Conservation (phyloP, 1,140 invertebrate species). For the Anastrepha obliqua region DNA sequence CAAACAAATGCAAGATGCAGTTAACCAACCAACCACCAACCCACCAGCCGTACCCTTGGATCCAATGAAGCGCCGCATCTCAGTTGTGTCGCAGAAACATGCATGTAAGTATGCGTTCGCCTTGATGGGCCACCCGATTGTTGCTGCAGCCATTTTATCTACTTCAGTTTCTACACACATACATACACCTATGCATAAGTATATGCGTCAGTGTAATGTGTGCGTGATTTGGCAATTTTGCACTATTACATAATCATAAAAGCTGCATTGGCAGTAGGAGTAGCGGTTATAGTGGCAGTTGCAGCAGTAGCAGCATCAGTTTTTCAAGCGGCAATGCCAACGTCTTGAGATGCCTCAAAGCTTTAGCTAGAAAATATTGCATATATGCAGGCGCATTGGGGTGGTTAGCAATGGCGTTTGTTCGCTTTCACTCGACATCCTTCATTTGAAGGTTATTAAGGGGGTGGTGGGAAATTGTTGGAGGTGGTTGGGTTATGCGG, state of each 20-base stretch:
- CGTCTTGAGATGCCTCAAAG: slow-evolving; percentile 26
- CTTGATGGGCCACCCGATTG: slow-evolving; percentile 11
- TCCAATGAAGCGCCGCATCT: background rate
- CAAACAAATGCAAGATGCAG: slow-evolving; percentile 44
- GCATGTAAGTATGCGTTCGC: background rate
- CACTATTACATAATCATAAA: slow-evolving; percentile 52
- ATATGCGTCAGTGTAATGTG: background rate
- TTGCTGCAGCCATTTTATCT: background rate
- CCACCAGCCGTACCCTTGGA: background rate
- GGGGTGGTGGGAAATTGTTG: background rate
- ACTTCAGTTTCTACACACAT: background rate
- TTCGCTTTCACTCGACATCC: background rate
- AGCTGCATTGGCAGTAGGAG: slow-evolving; percentile 16
- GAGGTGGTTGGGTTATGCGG: background rate
- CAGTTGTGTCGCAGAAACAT: background rate
- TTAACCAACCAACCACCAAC: background rate
- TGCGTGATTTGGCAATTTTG: slow-evolving; percentile 51
- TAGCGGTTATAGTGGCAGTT: background rate
- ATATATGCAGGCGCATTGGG: slow-evolving; percentile 38
- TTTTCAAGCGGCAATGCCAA: background rate
- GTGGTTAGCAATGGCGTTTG: background rate
- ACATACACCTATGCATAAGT: background rate
- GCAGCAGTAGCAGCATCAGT: background rate
- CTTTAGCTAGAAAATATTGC: slow-evolving; percentile 22
- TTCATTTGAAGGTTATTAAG: slow-evolving; percentile 24